Evolutionary conservation across 92 coral and sea anemone genomes (phyloP), one percentile per base, ranked within the genome.

Genomic region (Zoanthus gigantus): DNA sequence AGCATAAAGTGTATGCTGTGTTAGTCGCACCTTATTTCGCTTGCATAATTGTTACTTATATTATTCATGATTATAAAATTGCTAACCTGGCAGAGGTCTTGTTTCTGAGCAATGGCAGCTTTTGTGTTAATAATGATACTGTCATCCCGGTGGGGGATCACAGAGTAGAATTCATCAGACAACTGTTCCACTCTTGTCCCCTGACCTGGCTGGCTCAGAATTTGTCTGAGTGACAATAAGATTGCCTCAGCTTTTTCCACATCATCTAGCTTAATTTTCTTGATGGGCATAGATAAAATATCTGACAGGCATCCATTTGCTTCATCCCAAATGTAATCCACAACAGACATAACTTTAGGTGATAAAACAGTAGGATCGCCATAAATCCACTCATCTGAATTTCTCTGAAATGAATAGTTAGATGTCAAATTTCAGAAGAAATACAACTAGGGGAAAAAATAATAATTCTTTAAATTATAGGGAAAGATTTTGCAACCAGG

Each of bases 41-140:
- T 37, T 37, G 42, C 4, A 58, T 58, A 14, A 16, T 58, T 15
- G 12, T 12, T 17, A 63, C 69, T 63, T 7, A 50, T 15, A 53
- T 16, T 31, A 15, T 52, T 11, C 58, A 84, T 37, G 4, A 37
- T 37, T 37, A 37, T 2, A 37, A 37, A 4, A 4, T 37, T 37
- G 42, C 95, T 30, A 9, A 97, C 99, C 96, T 97, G 98, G 71
- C 99, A 97, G 44, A 97, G 79, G 82, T 94, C 98, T 57, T 97
- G 99, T 75, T 95, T 97, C 83, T 92, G 93, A 18, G 97, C 96
- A 89, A 97, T 91, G 84, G 88, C 72, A 31, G 91, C 86, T 87
- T 86, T 95, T 47, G 75, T 89, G 11, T 78, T 77, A 69, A 94
- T 92, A 37, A 76, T 88, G 42, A 65, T 67, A 44, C 72, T 77